phyloP scores from a whole-genome alignment of 2,797 vertebrate genomes.

The Poecile montanus region DNA sequence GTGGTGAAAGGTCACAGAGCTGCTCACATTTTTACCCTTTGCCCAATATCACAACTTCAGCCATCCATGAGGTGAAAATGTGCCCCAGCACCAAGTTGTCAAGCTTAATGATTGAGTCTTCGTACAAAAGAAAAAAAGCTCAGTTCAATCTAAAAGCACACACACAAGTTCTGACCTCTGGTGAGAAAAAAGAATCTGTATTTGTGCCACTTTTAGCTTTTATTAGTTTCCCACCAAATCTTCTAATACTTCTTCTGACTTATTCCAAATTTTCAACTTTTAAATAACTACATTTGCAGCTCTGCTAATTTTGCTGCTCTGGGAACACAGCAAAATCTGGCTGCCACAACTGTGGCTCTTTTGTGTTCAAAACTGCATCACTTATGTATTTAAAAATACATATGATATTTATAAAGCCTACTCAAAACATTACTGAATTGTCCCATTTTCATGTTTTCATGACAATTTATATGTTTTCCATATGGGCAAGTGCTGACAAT shows the following conservation, averaged over 20 bases:
- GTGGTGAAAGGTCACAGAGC: not conserved
- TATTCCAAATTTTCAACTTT: constrained; percentile 29
- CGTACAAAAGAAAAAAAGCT: not conserved
- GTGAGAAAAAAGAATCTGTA: not conserved
- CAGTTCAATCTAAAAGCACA: not conserved
- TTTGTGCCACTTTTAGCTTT: constrained; percentile 13
- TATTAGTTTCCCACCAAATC: constrained; percentile 36
- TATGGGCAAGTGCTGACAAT: constrained; percentile 77
- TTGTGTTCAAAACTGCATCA: constrained; percentile 67
- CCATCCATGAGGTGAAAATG: not conserved
- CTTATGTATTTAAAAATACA: constrained; percentile 76
- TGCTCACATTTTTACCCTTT: not conserved
- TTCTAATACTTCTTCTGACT: constrained; percentile 5
- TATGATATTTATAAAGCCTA: constrained; percentile 71
- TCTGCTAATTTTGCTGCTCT: constrained; percentile 50
- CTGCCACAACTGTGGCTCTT: constrained; percentile 54
- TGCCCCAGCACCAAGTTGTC: not conserved
- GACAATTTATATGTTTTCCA: constrained; percentile 80
- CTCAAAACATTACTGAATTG: constrained; percentile 77
- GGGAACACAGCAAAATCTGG: constrained; percentile 61
- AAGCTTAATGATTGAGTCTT: not conserved
- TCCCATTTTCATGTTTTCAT: constrained; percentile 77
- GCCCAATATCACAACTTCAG: not conserved
- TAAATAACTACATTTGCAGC: constrained; percentile 37
- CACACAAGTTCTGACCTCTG: not conserved